Evolutionary conservation across 1,140 invertebrate genomes (phyloP), one percentile per base, ranked within the genome.

Genomic region (Brachionus paranguensis): DNA sequence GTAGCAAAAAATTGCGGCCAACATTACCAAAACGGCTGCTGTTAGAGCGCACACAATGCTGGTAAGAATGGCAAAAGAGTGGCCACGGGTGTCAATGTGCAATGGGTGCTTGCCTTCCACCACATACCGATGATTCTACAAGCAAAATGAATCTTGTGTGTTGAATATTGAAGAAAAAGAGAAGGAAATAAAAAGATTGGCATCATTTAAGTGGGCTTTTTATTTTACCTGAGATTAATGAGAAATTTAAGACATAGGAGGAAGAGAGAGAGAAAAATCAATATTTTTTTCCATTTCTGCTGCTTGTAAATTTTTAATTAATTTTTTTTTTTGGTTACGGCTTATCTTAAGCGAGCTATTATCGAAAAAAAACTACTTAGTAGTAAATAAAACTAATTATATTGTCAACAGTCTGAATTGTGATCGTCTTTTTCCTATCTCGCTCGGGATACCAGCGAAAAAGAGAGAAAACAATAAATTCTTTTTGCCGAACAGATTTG

Each of bases 251-350:
- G 53, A 60, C 27, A 41, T 72, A 8, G 17, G 0, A 78, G 72
- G 12, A 10, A 68, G 60, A 65, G 60, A 65, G 27, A 27, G 60
- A 65, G 29, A 68, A 68, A 68, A 68, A 68, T 33, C 27, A 68
- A 68, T 68, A 29, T 14, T 47, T 12, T 47, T 14, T 47, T 47
- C 45, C 14, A 47, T 68, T 68, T 14, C 1, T 60, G n/a, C 53
- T 60, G 53, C 53, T 60, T 68, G 65, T 68, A 68, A 68, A 68
- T 74, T 74, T 74, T 74, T 74, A 74, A 74, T 74, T 74, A 74
- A 74, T 10, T 74, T 74, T 74, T 37, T 43, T 74, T 20, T 72
- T 24, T 24, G 24, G 27, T 33, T 33, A 68, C 33, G 33, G 65
- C 65, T 68, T 68, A 68, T 68, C 65, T 68, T 33, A 60, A 60